A percentile compares a stretch with the other conserved stretches of the same genome.
Conservation (phyloP, 2,888 invertebrate species). For the Harpagoxenus sublaevis region DNA sequence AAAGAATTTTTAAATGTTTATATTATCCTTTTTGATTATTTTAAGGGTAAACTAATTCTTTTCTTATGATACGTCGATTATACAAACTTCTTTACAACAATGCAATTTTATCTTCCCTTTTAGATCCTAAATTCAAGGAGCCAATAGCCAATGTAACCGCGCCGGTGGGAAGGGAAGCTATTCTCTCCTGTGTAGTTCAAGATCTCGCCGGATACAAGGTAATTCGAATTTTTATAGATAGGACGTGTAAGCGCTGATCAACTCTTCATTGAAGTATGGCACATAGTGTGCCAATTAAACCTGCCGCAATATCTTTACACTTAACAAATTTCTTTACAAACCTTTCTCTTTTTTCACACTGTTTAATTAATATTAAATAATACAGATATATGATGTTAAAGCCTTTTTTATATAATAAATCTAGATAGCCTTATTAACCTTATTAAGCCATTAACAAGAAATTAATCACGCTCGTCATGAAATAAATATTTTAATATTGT, state of each 20-base stretch:
- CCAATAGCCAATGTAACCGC: constrained; percentile 94
- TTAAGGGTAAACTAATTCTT: not conserved
- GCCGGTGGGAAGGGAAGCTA: constrained; percentile 94
- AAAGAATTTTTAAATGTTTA: not conserved
- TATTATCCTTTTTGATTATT: not conserved
- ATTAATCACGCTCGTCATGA: not conserved
- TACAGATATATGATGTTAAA: not conserved
- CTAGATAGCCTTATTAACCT: not conserved
- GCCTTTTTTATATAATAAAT: not conserved
- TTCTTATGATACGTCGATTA: not conserved
- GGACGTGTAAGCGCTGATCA: not conserved
- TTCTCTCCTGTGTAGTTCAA: constrained; percentile 93
- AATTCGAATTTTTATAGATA: constrained; percentile 74
- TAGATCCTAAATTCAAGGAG: constrained; percentile 93
- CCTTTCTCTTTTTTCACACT: not conserved
- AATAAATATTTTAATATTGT: not conserved
- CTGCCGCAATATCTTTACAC: not conserved
- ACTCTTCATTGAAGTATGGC: constrained; percentile 11
- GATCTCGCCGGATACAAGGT: constrained; percentile 95
- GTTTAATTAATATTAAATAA: constrained; percentile 10
- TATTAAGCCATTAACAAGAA: not conserved
- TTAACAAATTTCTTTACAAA: not conserved
- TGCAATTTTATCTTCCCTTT: constrained; percentile 84
- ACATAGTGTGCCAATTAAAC: not conserved
- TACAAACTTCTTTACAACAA: not conserved